phyloP scores from a whole-genome alignment of 2,113 vertebrate species.

The Pedionomus torquatus region DNA sequence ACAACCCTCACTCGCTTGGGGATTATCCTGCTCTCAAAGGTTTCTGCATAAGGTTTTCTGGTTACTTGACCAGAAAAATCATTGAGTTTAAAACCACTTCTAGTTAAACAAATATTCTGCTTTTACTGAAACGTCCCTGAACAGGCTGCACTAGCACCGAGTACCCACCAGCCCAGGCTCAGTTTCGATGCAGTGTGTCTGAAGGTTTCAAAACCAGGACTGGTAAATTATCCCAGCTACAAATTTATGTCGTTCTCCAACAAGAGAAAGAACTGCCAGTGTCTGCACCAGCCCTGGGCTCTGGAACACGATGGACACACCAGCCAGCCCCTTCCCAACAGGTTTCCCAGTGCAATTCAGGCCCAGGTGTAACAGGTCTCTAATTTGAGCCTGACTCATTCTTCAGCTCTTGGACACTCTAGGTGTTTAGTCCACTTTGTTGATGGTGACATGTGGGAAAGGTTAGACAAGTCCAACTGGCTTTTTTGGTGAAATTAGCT shows the following conservation, averaged over 20 bases:
- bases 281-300: not conserved
- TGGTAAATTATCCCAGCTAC: not conserved
- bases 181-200: not conserved
- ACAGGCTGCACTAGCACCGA: accelerated
- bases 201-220: not conserved
- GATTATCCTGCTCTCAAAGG: not conserved
- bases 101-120: not conserved
- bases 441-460: not conserved
- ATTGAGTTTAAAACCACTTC: not conserved
- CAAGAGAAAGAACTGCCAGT: not conserved
- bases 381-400: not conserved
- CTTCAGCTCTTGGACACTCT: not conserved
- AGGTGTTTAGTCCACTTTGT: not conserved
- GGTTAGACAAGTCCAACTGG: not conserved
- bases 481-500: not conserved
- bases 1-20: not conserved
- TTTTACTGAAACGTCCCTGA: not conserved
- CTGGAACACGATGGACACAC: accelerated
- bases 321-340: not conserved
- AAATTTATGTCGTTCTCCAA: not conserved
- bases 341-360: not conserved
- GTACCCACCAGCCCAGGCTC: not conserved
- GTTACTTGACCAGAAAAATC: not conserved
- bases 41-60: not conserved
- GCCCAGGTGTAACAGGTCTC: no score